Percentiles rank a stretch among this genome's conserved stretches.
phyloP scores from a whole-genome alignment of 92 coral and sea anemone genomes.

The Actinernus sp. region DNA sequence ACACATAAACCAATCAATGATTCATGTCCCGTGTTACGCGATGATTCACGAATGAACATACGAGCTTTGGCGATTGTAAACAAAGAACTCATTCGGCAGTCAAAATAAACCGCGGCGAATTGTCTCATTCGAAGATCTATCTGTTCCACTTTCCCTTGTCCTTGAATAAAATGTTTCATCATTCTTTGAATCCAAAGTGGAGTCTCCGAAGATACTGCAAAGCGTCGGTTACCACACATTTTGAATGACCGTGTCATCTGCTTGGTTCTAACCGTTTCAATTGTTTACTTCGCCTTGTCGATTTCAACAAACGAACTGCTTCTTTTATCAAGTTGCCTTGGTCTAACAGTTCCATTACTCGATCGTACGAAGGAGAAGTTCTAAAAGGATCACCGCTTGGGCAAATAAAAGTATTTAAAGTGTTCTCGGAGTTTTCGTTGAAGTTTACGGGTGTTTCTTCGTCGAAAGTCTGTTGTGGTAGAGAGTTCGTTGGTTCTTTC shows the following conservation, averaged over 20 bases:
- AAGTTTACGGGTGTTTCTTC: constrained; percentile 4
- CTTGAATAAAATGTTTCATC: neutral
- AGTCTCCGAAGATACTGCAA: too few species aligned
- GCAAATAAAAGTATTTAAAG: constrained; percentile 70
- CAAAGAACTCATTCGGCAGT: neutral
- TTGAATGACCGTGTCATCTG: constrained; percentile 27
- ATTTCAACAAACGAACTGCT: constrained; percentile 78
- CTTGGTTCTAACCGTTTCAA: constrained; percentile 83
- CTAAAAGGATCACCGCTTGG: constrained; percentile 87
- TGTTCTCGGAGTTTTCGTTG: constrained; percentile 28
- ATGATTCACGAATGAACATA: neutral
- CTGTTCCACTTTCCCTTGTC: neutral
- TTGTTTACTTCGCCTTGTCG: constrained; percentile 71
- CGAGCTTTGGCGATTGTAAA: neutral
- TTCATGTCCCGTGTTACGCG: neutral
- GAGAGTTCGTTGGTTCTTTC: constrained; percentile 43
- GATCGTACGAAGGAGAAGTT: constrained; percentile 78
- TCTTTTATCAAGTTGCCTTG: constrained; percentile 85
- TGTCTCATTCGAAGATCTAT: neutral
- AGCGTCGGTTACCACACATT: too few species aligned
- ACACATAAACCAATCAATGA: neutral
- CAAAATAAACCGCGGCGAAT: neutral
- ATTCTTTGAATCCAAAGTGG: too few species aligned
- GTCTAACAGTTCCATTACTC: constrained; percentile 73
- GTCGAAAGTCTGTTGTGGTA: constrained; percentile 26